These are phyloP conservation scores for Pogonus chalceus DNA, from an alignment of 1,140 invertebrate genomes.

Conservation along the genomic window DNA sequence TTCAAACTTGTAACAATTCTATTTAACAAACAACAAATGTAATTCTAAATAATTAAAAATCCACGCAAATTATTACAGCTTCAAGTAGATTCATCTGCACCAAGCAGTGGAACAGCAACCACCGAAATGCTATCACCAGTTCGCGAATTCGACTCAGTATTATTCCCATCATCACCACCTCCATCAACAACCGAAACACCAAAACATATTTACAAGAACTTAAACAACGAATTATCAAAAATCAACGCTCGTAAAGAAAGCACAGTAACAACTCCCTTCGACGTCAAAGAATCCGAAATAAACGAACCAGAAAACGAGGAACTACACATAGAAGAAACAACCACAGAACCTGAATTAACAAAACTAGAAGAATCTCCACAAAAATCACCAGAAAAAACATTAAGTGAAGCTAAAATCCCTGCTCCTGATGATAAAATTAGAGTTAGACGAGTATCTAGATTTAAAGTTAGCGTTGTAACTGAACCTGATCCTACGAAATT, in stretches of 20 bases:
- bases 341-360: neutral
- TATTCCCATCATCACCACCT: neutral
- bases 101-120: constrained; percentile 24
- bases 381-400: constrained; percentile 8
- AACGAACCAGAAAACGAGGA: neutral
- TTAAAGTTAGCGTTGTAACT: constrained; percentile 33
- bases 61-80: no score
- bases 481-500: constrained; percentile 30
- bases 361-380: constrained; percentile 9
- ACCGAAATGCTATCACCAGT: constrained; percentile 29
- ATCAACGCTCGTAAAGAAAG: constrained; percentile 21
- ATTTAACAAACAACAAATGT: no score
- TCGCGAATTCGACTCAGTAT: constrained; percentile 13
- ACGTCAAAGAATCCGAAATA: neutral
- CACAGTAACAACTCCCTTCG: neutral
- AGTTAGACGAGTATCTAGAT: constrained; percentile 28
- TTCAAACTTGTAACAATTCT: no score
- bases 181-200: neutral
- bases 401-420: neutral
- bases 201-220: neutral
- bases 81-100: constrained; percentile 9
- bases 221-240: constrained; percentile 25
- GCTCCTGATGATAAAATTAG: constrained; percentile 7
- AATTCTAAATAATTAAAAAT: no score
- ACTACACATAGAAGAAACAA: neutral